A percentile compares a stretch with the other conserved stretches of the same genome.
phyloP scores from a whole-genome alignment of 2,888 invertebrate genomes.

The Metopia argyrocephala region DNA sequence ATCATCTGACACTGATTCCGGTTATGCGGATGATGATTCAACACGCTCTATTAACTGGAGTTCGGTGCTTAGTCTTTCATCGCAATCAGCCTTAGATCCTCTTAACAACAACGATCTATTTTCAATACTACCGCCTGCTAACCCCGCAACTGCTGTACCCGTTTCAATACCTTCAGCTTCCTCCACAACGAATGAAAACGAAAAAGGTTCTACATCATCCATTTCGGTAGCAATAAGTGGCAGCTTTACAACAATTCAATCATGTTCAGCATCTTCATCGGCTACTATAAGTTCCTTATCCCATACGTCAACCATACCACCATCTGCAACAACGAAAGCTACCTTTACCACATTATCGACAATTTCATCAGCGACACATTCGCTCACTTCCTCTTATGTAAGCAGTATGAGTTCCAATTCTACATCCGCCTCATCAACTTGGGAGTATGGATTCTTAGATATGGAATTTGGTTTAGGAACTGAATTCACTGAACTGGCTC shows the following conservation, averaged over 20 bases:
- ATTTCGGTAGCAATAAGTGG: conserved; percentile 74
- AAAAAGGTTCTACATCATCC: conserved; percentile 47
- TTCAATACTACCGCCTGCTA: conserved; percentile 74
- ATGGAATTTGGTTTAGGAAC: conserved; percentile 79
- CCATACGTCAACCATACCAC: conserved; percentile 55
- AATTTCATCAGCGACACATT: conserved; percentile 75
- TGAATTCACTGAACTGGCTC: conserved; percentile 80
- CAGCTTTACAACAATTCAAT: conserved; percentile 74
- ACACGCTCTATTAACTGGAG: conserved; percentile 94
- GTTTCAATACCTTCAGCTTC: conserved; percentile 60
- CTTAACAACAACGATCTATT: conserved; percentile 88
- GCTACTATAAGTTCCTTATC: conserved; percentile 28
- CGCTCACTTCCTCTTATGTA: conserved; percentile 76
- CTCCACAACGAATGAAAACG: conserved; percentile 30
- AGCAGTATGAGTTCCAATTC: conserved; percentile 71
- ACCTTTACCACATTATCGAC: conserved; percentile 76
- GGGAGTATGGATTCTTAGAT: conserved; percentile 78
- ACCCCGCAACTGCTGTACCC: conserved; percentile 74
- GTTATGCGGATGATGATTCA: conserved; percentile 86
- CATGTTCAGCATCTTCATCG: conserved; percentile 47
- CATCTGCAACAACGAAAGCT: conserved; percentile 71
- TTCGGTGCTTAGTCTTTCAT: conserved; percentile 91
- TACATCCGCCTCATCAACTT: conserved; percentile 72
- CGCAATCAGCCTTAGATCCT: conserved; percentile 91
- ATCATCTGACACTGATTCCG: conserved; percentile 83